Base-by-base conservation (phyloP, 2,888 invertebrate genomes). In the Oegoconia quadripuncta region DNA sequence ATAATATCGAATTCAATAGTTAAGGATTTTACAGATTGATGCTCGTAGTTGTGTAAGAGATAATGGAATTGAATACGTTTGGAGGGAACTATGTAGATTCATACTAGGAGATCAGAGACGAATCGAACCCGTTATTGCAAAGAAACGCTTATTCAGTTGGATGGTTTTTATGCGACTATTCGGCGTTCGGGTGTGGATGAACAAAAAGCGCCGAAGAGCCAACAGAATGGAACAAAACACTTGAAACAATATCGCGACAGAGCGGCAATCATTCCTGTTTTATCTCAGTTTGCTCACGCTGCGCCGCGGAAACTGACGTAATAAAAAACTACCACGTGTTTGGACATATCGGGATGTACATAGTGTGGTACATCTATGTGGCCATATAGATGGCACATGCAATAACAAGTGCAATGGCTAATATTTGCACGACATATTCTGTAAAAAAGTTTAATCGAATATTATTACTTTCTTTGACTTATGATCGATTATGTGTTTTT, bases 201-300 rank as follows among this genome's bases (percentile, higher is more conserved):
- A 73, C 70, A 76, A 75, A 77, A 77, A 74, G 60, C 66, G 58
- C 50, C 52, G 56, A 61, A 67, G 64, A 73, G 67, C 62, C 57
- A 65, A 59, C 62, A 61, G 70, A 75, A 74, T 74, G 73, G 71
- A 74, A 78, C 76, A 79, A 77, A 83, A 78, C 74, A 75, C 79
- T 80, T 74, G 74, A 74, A 83, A 84, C 77, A 82, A 79, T 82
- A 82, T 82, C 80, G 72, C 73, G 76, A 74, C 74, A 75, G 74
- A 74, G 78, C 77, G 78, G 82, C 83, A 79, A 84, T 84, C 81
- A 81, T 81, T 86, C 73, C 74, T 76, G 77, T 81, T 84, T 84
- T 86, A 86, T 86, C 83, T 76, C 72, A 77, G 82, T 83, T 82
- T 81, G 82, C 70, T 73, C 86, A 84, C 77, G 75, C 76, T 67